Base-by-base conservation (phyloP, 2,797 vertebrate genomes). In the Enteromius anoplus region DNA sequence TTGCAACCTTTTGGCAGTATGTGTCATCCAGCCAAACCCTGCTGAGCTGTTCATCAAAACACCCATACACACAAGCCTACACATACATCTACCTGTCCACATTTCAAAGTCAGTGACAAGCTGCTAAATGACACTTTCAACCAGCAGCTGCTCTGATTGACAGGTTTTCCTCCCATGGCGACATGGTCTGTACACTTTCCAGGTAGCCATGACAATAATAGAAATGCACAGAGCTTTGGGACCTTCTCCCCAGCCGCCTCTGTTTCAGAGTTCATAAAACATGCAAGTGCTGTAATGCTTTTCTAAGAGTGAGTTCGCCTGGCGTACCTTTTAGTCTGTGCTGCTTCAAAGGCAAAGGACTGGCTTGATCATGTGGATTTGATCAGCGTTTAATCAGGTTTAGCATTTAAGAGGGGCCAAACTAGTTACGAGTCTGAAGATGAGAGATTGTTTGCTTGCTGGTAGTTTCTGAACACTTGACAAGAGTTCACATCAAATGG, bases 341-440 rank as follows among this genome's bases (percentile, higher is more conserved):
- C 23, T 72, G n/a, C 32, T 23, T 32, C 21, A 58, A 68, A 81
- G 62, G 23, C 62, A 62, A 81, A 51, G 29, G 26, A 70, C 80
- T 84, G 83, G 80, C 81, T 84, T 81, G 78, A 82, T 84, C 78
- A 72, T 84, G 69, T 81, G 86, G 60, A 76, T 81, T 85, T 87
- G 81, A 82, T 85, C 68, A 75, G 78, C 17, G 15, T 83, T 84
- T 87, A 85, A 87, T 87, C 77, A 81, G 55, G 69, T 79, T 68
- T 85, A 65, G 53, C 78, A 75, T 85, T 73, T 84, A 68, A 72
- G 42, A 75, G 60, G 55, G 12, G 42, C 84, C 23, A 68, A 58
- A 79, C 64, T n/a, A 32, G 45, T 72, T 81, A 45, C 55, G 55
- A 81, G 47, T 42, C 72, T 23, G 32, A 73, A 66, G 40, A 84